A percentile compares a stretch with the other conserved stretches of the same genome.
Conservation (phyloP, 2,888 invertebrate genomes). For the Diarsia dahlii region DNA sequence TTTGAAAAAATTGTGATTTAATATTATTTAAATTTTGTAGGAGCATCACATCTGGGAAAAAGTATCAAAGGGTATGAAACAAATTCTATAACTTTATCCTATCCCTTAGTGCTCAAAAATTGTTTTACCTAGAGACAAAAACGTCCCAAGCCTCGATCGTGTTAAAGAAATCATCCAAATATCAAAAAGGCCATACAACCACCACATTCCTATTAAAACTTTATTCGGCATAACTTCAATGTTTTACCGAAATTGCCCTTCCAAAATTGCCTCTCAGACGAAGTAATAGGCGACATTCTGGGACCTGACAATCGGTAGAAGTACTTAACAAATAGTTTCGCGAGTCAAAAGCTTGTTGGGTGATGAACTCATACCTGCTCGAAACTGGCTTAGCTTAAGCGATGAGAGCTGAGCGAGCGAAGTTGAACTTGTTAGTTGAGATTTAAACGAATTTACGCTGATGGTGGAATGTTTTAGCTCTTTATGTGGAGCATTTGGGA, state of each 20-base stretch:
- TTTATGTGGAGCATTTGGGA: constrained; percentile 47
- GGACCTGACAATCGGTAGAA: constrained; percentile 60
- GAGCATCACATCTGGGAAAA: not conserved
- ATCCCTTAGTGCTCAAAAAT: not conserved
- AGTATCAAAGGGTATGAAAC: not conserved
- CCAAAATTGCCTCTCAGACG: constrained; percentile 59
- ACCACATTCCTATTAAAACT: constrained; percentile 49
- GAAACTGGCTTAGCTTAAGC: constrained; percentile 61
- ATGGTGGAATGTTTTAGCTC: constrained; percentile 56
- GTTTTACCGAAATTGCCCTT: constrained; percentile 60
- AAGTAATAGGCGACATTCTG: constrained; percentile 60
- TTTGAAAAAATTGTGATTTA: constrained; percentile 11
- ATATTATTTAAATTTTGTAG: not conserved
- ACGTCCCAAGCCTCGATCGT: not conserved
- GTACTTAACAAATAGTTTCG: constrained; percentile 69
- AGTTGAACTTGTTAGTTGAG: constrained; percentile 64
- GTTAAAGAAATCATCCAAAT: constrained; percentile 4
- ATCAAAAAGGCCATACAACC: constrained; percentile 30
- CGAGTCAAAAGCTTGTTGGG: constrained; percentile 64
- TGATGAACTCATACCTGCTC: constrained; percentile 68
- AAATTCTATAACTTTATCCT: not conserved
- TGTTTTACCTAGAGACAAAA: not conserved
- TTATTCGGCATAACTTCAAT: constrained; percentile 56
- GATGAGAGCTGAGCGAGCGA: constrained; percentile 50
- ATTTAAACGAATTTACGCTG: constrained; percentile 63